Base-by-base conservation (phyloP, 2,113 vertebrate genomes). In the Xenopus borealis region DNA sequence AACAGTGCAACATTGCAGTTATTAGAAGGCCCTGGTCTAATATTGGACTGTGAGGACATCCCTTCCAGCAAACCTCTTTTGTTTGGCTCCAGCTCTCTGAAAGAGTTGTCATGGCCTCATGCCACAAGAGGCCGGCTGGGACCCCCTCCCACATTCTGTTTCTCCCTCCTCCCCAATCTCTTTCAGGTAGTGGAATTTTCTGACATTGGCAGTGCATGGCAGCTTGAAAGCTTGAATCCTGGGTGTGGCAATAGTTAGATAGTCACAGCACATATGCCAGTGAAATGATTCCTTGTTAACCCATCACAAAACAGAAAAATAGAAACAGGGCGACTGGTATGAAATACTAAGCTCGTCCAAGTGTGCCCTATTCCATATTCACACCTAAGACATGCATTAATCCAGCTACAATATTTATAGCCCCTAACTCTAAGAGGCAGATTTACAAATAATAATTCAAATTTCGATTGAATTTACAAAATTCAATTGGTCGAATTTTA, bases 131-230 rank as follows among this genome's bases (percentile, higher is more conserved):
- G 23, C 75, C 75, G 81, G 71, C 83, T 84, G 13, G 17, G 45
- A 12, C 58, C 69, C 63, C 50, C 52, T 69, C 72, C 20, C 11
- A 79, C 63, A 17, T 55, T 69, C 71, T 69, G 18, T n/a, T 13
- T 30, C 67, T 66, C 79, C 53, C 72, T 70, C 33, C 16, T 20
- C 74, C 71, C 79, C 67, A 67, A 44, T 69, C 78, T 66, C 58
- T 79, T 82, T 81, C 89, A 91, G 86, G 85, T 88, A 85, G 72
- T 83, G 85, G 90, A 92, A 93, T 92, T 83, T 88, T 89, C 91
- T 91, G 90, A 91, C 84, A 75, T 20, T 80, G 81, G 69, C 81
- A 79, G 69, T 74, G 72, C 69, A 66, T 63, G 72, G 81, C 78
- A 62, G 72, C 81, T 85, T 84, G 84, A 82, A 79, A 81, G 83